phyloP scores from a whole-genome alignment of 2,113 vertebrate species.

The Tragelaphus buxtoni region DNA sequence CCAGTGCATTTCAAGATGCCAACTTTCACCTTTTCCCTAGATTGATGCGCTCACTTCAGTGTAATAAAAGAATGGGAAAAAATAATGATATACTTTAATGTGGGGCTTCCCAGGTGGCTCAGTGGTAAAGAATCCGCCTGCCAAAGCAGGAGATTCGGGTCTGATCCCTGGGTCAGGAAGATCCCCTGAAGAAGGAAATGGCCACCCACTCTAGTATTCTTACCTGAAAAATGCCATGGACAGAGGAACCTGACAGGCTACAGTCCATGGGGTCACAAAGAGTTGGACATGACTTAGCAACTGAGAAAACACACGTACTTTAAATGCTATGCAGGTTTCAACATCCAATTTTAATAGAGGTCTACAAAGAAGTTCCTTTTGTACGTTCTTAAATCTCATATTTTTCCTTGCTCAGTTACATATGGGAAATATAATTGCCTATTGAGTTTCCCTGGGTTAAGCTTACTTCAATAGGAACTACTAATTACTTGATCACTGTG shows the following conservation, averaged over 20 bases:
- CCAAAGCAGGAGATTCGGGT: neutral
- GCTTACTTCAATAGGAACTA: slow-evolving; percentile 1
- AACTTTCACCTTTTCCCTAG: neutral
- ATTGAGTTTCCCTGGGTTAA: neutral
- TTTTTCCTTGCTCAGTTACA: neutral
- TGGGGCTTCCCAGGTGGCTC: neutral
- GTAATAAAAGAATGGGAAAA: neutral
- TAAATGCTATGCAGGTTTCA: neutral
- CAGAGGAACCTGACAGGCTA: neutral
- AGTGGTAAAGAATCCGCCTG: neutral
- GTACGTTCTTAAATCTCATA: neutral
- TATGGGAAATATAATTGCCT: neutral
- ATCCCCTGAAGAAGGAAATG: neutral
- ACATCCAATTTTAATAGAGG: neutral
- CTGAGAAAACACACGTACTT: neutral
- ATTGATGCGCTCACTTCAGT: neutral
- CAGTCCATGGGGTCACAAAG: neutral
- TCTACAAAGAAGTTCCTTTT: neutral
- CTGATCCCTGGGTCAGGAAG: neutral
- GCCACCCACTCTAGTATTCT: neutral
- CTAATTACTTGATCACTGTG: slow-evolving; percentile 2
- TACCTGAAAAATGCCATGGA: neutral
- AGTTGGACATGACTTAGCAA: neutral
- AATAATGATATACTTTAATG: neutral
- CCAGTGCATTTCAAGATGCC: neutral